Conservation (phyloP, 2,113 vertebrate genomes). For the Octodon degus region DNA sequence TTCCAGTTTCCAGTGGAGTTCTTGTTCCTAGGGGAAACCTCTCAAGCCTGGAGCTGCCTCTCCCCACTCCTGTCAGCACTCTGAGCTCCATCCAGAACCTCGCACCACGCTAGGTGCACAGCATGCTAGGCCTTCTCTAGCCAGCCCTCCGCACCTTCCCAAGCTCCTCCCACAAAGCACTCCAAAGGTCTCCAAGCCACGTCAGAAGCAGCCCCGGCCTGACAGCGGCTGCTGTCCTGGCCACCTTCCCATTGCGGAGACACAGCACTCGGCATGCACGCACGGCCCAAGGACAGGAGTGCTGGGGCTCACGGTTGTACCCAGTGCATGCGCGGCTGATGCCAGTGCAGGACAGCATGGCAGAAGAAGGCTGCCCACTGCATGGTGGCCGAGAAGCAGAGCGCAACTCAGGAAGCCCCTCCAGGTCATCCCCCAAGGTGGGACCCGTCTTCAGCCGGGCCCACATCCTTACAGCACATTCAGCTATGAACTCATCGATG, state of each 20-base stretch:
- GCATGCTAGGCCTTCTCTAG: not conserved
- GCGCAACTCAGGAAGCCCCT: not conserved
- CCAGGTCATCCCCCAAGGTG: not conserved
- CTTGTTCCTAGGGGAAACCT: not conserved
- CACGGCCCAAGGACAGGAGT: not conserved
- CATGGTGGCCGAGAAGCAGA: not conserved
- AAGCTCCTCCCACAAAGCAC: not conserved
- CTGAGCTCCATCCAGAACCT: not conserved
- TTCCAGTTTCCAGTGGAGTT: not conserved
- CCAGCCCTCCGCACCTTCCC: not conserved
- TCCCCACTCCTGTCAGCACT: not conserved
- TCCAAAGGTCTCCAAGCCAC: not conserved
- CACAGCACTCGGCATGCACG: not conserved
- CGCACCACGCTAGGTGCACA: not conserved
- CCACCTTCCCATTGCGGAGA: not conserved
- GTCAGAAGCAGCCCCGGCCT: not conserved
- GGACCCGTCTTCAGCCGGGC: not conserved
- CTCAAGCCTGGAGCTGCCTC: not conserved
- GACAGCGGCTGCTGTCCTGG: not conserved
- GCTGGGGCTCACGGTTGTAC: not conserved
- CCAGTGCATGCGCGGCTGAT: not conserved
- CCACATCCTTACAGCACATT: not conserved
- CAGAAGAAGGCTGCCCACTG: not conserved
- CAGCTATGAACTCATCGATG: not conserved
- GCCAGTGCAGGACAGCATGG: not conserved